These are phyloP conservation scores for Apodemus speciosus DNA, from an alignment of 2,113 vertebrate species.

Conservation along the genomic window DNA sequence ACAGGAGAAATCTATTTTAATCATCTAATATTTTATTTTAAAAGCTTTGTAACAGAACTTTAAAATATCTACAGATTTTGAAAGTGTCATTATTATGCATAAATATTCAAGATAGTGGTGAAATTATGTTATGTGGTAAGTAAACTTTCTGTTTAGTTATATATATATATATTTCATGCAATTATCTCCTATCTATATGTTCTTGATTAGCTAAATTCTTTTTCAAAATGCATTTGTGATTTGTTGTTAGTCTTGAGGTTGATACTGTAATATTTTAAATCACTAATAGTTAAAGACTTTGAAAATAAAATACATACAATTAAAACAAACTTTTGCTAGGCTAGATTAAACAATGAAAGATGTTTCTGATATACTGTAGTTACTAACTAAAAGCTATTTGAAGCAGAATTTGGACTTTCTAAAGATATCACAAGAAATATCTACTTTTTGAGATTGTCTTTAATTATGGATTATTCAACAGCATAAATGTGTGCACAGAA, in stretches of 20 bases:
- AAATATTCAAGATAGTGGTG: slow-evolving; percentile 63
- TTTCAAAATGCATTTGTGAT: slow-evolving; percentile 56
- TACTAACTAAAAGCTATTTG: not conserved
- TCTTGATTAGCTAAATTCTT: slow-evolving; percentile 64
- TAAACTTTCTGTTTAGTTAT: slow-evolving; percentile 58
- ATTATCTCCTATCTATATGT: slow-evolving; percentile 56
- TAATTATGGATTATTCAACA: not conserved
- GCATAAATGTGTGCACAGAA: accelerated
- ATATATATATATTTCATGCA: slow-evolving; percentile 22
- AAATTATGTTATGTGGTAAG: slow-evolving; percentile 51
- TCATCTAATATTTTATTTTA: slow-evolving; percentile 59
- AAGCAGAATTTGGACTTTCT: not conserved
- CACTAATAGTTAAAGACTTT: slow-evolving; percentile 49
- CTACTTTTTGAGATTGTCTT: not conserved
- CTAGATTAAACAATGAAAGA: not conserved
- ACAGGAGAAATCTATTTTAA: slow-evolving; percentile 60
- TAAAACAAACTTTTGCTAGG: not conserved
- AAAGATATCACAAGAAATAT: not conserved
- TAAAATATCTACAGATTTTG: slow-evolving; percentile 9
- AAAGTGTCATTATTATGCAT: not conserved
- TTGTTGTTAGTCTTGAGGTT: slow-evolving; percentile 68
- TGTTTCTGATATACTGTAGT: not conserved
- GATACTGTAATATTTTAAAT: slow-evolving; percentile 51
- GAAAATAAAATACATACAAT: not conserved
- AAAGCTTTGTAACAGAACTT: slow-evolving; percentile 22